These are phyloP conservation scores for Oligia fasciuncula DNA, from an alignment of 2,888 invertebrate species.

Conservation along the genomic window DNA sequence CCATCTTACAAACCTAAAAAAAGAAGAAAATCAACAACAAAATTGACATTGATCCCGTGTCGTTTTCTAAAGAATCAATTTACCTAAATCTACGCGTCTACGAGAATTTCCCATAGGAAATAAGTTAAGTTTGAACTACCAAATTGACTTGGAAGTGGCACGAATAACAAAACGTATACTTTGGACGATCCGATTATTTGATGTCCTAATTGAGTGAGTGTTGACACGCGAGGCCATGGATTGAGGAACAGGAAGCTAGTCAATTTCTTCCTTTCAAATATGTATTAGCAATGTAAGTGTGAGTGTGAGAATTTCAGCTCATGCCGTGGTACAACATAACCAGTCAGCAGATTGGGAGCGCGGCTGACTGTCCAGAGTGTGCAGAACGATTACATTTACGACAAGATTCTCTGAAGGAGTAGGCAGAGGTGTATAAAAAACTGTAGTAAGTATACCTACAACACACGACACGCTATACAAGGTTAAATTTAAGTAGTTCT, in stretches of 20 bases:
- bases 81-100: conserved; percentile 36
- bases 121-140: conserved; percentile 77
- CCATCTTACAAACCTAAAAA: not conserved
- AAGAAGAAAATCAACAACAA: conserved; percentile 44
- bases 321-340: not conserved
- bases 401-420: no score
- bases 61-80: conserved; percentile 61
- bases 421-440: no score
- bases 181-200: conserved; percentile 34
- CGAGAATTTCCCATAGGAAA: conserved; percentile 67
- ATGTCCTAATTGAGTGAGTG: not conserved
- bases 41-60: conserved; percentile 12
- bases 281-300: not conserved
- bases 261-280: not conserved
- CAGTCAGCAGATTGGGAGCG: not conserved
- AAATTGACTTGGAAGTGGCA: conserved; percentile 73
- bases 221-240: not conserved
- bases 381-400: no score
- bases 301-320: not conserved
- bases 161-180: conserved; percentile 61
- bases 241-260: no score
- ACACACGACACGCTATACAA: no score
- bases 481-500: no score
- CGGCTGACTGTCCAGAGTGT: not conserved
- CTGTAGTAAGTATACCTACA: no score